These are phyloP conservation scores for Tipula unca DNA, from an alignment of 2,888 invertebrate genomes.

Conservation along the genomic window DNA sequence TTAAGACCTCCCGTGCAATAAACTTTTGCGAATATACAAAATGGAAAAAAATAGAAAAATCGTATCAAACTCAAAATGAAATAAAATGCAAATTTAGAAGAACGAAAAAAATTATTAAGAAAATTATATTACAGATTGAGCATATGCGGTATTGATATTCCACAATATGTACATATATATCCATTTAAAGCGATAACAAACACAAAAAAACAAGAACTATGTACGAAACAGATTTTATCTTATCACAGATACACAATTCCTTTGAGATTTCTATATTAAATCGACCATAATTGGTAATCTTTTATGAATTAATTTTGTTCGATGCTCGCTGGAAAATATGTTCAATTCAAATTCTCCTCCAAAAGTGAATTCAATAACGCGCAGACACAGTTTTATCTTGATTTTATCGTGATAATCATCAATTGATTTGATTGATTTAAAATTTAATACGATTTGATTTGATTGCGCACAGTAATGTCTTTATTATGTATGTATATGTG, in stretches of 20 bases:
- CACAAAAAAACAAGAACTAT: too few relatives aligned
- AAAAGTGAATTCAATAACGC: not conserved
- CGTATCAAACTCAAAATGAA: not conserved
- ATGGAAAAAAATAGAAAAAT: not conserved
- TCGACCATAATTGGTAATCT: not conserved
- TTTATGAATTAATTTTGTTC: not conserved
- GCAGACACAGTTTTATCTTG: not conserved
- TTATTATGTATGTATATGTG: not conserved
- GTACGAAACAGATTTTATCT: not conserved
- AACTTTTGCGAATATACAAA: not conserved
- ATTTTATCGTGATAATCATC: not conserved
- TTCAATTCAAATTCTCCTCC: not conserved
- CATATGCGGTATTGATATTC: not conserved
- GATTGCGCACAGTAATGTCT: not conserved
- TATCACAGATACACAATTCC: not conserved
- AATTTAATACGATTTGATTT: not conserved
- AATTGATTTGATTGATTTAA: not conserved
- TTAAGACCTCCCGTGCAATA: slow-evolving; percentile 8
- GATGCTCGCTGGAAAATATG: not conserved
- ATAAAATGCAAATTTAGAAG: not conserved
- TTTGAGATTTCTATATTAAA: not conserved
- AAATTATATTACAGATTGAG: not conserved
- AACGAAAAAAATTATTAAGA: not conserved
- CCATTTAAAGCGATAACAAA: not conserved
- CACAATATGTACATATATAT: not conserved